These are phyloP conservation scores for Drosophila leontia DNA, from an alignment of 1,140 invertebrate genomes.

Conservation along the genomic window DNA sequence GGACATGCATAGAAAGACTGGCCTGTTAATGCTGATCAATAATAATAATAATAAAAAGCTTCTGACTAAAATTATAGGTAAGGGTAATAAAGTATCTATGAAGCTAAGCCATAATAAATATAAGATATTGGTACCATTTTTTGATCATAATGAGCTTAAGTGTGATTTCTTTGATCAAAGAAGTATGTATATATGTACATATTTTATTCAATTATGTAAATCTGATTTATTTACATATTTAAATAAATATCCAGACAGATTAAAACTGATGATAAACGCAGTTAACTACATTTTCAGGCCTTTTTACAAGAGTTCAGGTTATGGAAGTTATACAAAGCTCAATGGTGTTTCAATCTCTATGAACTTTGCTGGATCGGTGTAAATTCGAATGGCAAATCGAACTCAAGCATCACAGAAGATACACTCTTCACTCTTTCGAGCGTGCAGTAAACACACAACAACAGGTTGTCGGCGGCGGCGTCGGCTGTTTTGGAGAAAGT, in stretches of 20 bases:
- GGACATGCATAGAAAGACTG: no score
- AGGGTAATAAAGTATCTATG: no score
- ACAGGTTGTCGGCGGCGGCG: conserved; percentile 36
- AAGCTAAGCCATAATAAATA: no score
- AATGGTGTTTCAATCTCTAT: neutral
- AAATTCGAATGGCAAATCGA: conserved; percentile 28
- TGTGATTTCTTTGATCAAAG: no score
- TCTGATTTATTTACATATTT: neutral
- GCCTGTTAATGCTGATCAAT: no score
- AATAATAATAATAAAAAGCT: no score
- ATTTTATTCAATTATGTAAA: no score
- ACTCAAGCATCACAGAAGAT: conserved; percentile 30
- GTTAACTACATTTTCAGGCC: no score
- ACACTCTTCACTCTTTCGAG: conserved; percentile 43
- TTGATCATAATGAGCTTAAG: no score
- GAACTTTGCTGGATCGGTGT: conserved; percentile 15
- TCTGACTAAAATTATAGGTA: no score
- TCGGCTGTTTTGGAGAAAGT: conserved; percentile 42
- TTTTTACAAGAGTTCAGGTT: neutral
- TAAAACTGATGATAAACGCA: neutral
- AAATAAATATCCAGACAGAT: neutral
- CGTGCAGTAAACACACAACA: conserved; percentile 29
- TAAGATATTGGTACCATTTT: no score
- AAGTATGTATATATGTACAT: no score
- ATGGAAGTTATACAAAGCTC: neutral